These are phyloP conservation scores for Platichthys flesus DNA, from an alignment of 2,113 vertebrate species.

Conservation along the genomic window DNA sequence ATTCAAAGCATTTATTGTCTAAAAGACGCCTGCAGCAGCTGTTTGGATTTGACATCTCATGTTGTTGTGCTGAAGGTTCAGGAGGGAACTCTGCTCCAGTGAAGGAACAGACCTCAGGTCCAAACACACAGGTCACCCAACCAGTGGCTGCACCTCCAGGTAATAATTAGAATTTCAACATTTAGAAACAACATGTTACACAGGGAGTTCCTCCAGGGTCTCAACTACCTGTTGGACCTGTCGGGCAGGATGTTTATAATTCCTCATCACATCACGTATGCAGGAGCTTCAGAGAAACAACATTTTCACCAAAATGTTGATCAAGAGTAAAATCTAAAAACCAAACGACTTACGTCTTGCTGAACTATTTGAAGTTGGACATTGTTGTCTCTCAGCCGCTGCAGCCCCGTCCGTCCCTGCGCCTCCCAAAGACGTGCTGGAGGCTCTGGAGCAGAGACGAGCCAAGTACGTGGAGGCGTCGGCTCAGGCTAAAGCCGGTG, in stretches of 20 bases:
- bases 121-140: conserved; percentile 15
- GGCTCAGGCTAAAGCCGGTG: conserved; percentile 87
- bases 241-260: too few relatives aligned
- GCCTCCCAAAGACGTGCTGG: conserved; percentile 86
- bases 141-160: conserved; percentile 40
- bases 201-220: too few relatives aligned
- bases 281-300: background rate
- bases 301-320: background rate
- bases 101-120: conserved; percentile 24
- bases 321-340: background rate
- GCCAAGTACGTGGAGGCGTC: conserved; percentile 90
- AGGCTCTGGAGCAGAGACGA: conserved; percentile 91
- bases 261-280: background rate
- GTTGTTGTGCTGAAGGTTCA: conserved; percentile 21
- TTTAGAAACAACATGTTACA: too few relatives aligned
- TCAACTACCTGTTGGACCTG: too few relatives aligned
- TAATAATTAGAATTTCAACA: too few relatives aligned
- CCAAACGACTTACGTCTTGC: too few relatives aligned
- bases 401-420: conserved; percentile 46
- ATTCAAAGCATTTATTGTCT: background rate
- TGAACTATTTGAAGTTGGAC: too few relatives aligned
- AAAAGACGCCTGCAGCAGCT: background rate
- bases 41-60: background rate
- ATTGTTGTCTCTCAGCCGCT: background rate
- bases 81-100: conserved; percentile 23